Percentiles rank a stretch among this genome's conserved stretches.
Evolutionary conservation across 2,113 vertebrate species (phyloP).

Genomic region (Coreoperca whiteheadi): DNA sequence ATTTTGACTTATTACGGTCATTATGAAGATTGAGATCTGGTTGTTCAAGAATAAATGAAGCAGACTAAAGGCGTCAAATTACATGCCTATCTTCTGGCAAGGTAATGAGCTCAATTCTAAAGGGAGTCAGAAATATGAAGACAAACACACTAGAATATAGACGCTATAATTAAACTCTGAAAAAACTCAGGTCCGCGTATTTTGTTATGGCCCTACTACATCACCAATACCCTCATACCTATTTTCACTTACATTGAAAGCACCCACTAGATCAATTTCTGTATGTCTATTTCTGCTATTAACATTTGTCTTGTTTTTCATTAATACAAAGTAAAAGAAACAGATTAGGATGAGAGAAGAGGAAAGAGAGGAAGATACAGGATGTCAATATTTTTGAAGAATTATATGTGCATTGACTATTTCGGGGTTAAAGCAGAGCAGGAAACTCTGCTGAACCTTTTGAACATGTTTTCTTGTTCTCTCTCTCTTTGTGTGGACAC

Average conservation of each 20-base stretch:
- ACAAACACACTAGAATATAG: not conserved
- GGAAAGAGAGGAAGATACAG: not conserved
- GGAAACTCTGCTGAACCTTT: constrained; percentile 6
- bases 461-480: not conserved
- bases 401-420: not conserved
- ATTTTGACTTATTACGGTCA: constrained; percentile 2
- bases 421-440: not conserved
- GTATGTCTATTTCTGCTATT: not conserved
- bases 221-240: not conserved
- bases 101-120: not conserved
- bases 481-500: constrained; percentile 10
- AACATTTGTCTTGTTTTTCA: not conserved
- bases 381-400: not conserved
- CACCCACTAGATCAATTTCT: not conserved
- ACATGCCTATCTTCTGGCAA: not conserved
- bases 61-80: constrained; percentile 9
- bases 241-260: not conserved
- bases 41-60: constrained; percentile 8
- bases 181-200: not conserved
- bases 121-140: constrained; percentile 4
- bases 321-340: not conserved
- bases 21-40: constrained; percentile 3
- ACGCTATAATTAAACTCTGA: not conserved
- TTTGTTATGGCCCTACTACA: not conserved
- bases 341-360: not conserved